Conservation (phyloP, 2,113 vertebrate species). For the Corythoichthys haematopterus region DNA sequence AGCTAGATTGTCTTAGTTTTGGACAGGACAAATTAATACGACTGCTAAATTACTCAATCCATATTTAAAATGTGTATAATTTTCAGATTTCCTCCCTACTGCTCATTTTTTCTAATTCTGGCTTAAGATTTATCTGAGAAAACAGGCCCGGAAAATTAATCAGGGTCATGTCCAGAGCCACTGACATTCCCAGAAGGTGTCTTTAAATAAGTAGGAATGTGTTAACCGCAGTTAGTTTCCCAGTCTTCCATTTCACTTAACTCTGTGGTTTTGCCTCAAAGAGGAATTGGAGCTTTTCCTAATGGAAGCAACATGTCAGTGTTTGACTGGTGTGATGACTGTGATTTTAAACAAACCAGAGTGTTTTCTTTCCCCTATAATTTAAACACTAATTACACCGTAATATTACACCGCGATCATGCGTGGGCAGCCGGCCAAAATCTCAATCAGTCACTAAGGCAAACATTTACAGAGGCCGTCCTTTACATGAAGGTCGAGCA, state of each 20-base stretch:
- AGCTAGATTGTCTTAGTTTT: slow-evolving; percentile 32
- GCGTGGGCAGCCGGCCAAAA: slow-evolving; percentile 3
- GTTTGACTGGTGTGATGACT: slow-evolving; percentile 1
- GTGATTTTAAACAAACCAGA: slow-evolving; percentile 1
- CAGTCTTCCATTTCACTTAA: slow-evolving; percentile 16
- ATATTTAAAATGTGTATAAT: slow-evolving; percentile 58
- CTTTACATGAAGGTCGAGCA: slow-evolving; percentile 9
- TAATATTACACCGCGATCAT: neutral
- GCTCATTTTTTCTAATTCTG: slow-evolving; percentile 37
- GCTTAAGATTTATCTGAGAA: slow-evolving; percentile 59
- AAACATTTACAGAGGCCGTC: slow-evolving; percentile 12
- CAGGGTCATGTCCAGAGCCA: slow-evolving; percentile 59
- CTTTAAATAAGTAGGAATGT: slow-evolving; percentile 24
- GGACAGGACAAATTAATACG: slow-evolving; percentile 58
- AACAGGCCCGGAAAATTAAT: slow-evolving; percentile 66
- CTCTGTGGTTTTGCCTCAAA: slow-evolving; percentile 1
- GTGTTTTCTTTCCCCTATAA: slow-evolving; percentile 1
- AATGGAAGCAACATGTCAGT: neutral
- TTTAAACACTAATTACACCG: slow-evolving; percentile 19
- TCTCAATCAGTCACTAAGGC: slow-evolving; percentile 4
- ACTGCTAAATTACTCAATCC: slow-evolving; percentile 60
- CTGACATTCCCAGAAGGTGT: slow-evolving; percentile 56
- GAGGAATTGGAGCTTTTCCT: slow-evolving; percentile 4
- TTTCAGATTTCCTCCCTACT: slow-evolving; percentile 45
- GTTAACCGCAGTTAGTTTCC: slow-evolving; percentile 13